Evolutionary conservation across 2,113 vertebrate species (phyloP), one percentile per base, ranked within the genome.

Genomic region (Hystrix cristata): DNA sequence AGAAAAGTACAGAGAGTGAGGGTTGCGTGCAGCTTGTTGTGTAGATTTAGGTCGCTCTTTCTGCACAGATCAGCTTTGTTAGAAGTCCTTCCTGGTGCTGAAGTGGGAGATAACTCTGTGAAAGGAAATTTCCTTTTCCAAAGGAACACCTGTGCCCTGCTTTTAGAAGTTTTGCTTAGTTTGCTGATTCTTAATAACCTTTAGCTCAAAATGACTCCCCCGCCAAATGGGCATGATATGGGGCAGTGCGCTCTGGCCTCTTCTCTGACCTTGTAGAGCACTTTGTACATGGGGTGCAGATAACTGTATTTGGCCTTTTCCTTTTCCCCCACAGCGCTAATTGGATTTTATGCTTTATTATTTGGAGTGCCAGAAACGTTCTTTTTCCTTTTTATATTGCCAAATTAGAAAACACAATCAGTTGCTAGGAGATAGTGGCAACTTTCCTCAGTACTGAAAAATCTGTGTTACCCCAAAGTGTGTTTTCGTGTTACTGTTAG

Each of bases 291-390:
- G 29, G 55, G 18, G 14, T 14, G 3, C 82, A 38, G 74, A 10
- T 95, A 85, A 31, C 84, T 34, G 1, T 72, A 65, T 18, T 18
- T 10, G 65, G 59, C 86, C 65, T 51, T 82, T 31, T 72, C 34
- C 81, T 86, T 93, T 64, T 55, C 59, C 59, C 11, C 71, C 59
- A 69, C 86, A 96, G 79, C 0, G 60, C 90, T 82, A 23, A 69
- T 94, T 95, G 88, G 38, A 23, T 53, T 96, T 90, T 97, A 43
- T 96, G 62, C 67, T 97, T 80, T 59, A 69, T 74, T 85, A 89
- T 51, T 91, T 96, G 87, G 74, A 94, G 9, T 90, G 69, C 34
- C 5, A 29, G 51, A 81, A 82, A 60, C 64, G 62, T 78, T 60
- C 46, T 3, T 48, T 80, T 88, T 92, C 21, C 46, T 79, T 46